Evolutionary conservation across 2,113 vertebrate genomes (phyloP).

Genomic region (Tapirus terrestris): DNA sequence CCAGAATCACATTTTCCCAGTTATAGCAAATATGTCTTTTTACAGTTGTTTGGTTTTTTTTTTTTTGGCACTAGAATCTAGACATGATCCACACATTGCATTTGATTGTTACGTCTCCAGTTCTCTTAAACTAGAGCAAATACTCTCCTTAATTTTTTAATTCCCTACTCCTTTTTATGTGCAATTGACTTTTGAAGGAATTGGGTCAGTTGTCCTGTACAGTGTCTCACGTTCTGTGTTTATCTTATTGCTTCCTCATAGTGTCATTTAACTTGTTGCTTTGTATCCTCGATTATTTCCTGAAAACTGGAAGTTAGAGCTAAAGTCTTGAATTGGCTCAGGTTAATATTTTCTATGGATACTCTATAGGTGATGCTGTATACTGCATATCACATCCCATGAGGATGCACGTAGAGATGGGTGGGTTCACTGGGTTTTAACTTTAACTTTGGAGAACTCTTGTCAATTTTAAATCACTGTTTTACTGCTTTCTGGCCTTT

Average conservation of each 20-base stretch:
- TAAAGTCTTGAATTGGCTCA: neutral
- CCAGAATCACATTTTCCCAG: neutral
- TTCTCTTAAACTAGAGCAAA: slow-evolving; percentile 25
- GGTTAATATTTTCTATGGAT: neutral
- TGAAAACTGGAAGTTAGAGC: neutral
- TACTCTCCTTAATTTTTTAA: neutral
- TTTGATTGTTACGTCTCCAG: neutral
- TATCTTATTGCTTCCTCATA: neutral
- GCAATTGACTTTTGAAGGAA: neutral
- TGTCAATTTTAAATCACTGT: neutral
- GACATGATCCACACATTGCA: neutral
- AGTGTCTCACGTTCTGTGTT: neutral
- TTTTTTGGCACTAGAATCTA: neutral
- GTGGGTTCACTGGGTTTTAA: neutral
- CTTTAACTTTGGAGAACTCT: neutral
- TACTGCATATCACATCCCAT: neutral
- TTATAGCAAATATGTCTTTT: neutral
- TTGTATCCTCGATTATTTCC: neutral
- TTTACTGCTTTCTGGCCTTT: neutral
- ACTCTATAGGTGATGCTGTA: neutral
- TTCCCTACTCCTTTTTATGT: neutral
- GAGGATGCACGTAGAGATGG: neutral
- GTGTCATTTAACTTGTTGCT: neutral
- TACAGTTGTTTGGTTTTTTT: neutral
- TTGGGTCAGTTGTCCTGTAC: neutral